A percentile compares a stretch with the other conserved stretches of the same genome.
Conservation (phyloP, 1,140 invertebrate species). For the Ptiloglossa arizonensis region DNA sequence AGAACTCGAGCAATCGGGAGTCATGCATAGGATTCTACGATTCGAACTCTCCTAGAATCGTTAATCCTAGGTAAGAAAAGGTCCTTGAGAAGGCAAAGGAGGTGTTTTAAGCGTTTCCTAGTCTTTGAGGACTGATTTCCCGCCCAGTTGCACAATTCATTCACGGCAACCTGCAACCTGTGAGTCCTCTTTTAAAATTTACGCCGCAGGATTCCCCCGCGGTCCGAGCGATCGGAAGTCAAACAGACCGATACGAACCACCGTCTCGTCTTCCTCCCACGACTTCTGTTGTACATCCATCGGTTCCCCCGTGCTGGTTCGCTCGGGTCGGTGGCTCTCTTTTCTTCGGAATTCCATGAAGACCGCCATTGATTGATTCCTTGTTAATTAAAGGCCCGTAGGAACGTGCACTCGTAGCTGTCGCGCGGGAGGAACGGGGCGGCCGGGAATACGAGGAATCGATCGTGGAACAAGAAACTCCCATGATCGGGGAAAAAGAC, state of each 20-base stretch:
- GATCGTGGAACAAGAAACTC: conserved; percentile 68
- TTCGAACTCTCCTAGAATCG: too few relatives aligned
- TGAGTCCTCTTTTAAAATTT: neutral
- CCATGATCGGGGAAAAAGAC: conserved; percentile 66
- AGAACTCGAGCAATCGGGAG: too few relatives aligned
- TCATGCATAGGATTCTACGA: too few relatives aligned
- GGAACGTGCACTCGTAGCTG: conserved; percentile 51
- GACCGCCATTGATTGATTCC: conserved; percentile 73
- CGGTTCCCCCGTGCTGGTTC: conserved; percentile 21
- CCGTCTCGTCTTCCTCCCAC: conserved; percentile 12
- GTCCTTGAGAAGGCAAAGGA: too few relatives aligned
- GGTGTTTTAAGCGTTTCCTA: too few relatives aligned
- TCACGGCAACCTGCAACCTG: too few relatives aligned
- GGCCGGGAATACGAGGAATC: conserved; percentile 69
- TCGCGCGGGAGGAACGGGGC: conserved; percentile 18
- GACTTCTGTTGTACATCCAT: conserved; percentile 7
- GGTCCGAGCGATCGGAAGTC: neutral
- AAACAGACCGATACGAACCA: neutral
- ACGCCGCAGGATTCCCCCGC: neutral
- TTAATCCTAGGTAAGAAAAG: too few relatives aligned
- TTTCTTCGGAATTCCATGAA: conserved; percentile 62
- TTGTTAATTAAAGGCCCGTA: conserved; percentile 75
- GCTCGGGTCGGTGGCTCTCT: conserved; percentile 24
- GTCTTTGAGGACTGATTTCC: too few relatives aligned
- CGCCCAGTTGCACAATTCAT: too few relatives aligned